Conservation (phyloP, 1,140 invertebrate genomes). For the Zaprionus taronus region DNA sequence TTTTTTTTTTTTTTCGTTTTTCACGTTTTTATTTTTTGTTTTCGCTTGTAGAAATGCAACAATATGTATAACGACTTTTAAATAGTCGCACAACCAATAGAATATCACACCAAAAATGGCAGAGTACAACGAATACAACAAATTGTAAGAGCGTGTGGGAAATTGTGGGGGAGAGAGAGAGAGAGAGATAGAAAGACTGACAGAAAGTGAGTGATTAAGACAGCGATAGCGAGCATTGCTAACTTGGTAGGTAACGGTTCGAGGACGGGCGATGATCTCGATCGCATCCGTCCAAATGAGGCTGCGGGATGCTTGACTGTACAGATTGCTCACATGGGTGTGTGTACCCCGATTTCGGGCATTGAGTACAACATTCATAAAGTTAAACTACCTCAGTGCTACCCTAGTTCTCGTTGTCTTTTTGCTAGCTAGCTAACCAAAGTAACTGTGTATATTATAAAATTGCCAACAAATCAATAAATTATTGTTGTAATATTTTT, state of each 20-base stretch:
- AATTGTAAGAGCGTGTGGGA: constrained; percentile 51
- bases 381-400: constrained; percentile 78
- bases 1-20: constrained; percentile 38
- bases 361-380: constrained; percentile 78
- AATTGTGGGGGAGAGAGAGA: not conserved
- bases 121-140: constrained; percentile 79
- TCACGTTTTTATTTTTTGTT: constrained; percentile 26
- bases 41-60: constrained; percentile 72
- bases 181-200: not conserved
- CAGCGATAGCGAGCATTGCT: constrained; percentile 68
- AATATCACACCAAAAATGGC: constrained; percentile 83
- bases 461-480: constrained; percentile 79
- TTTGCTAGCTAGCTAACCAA: constrained; percentile 75
- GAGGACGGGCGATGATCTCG: not conserved
- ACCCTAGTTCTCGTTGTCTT: constrained; percentile 80
- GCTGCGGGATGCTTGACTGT: constrained; percentile 59
- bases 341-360: constrained; percentile 64
- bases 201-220: constrained; percentile 11
- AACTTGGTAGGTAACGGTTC: constrained; percentile 61
- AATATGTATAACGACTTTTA: constrained; percentile 77
- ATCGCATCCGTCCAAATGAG: constrained; percentile 40
- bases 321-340: constrained; percentile 68
- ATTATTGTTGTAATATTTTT: constrained; percentile 83
- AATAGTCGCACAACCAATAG: constrained; percentile 82
- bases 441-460: constrained; percentile 78